Conservation (phyloP, 2,888 invertebrate genomes). For the Cryptus viduatorius region DNA sequence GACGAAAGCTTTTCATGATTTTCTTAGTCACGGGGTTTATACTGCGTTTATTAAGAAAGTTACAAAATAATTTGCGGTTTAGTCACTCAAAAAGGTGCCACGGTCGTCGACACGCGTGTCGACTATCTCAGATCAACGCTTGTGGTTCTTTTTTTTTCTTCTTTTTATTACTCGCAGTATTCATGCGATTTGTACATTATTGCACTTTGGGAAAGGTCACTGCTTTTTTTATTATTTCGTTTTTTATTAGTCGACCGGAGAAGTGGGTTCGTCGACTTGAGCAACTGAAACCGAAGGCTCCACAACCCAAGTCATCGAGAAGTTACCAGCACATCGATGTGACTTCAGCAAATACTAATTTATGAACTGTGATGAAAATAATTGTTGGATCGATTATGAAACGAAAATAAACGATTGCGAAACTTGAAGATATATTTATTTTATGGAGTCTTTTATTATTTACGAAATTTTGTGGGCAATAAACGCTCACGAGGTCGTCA, state of each 20-base stretch:
- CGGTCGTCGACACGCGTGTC: conserved; percentile 40
- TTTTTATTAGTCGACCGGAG: not conserved
- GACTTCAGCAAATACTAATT: no score
- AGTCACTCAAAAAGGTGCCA: conserved; percentile 48
- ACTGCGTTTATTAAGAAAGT: conserved; percentile 15
- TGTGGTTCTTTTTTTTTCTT: conserved; percentile 22
- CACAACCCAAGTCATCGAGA: no score
- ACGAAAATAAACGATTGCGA: no score
- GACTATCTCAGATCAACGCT: conserved; percentile 1
- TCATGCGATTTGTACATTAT: conserved; percentile 43
- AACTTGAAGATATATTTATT: no score
- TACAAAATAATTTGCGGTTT: conserved; percentile 59
- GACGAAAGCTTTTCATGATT: conserved; percentile 16
- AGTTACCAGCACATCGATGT: no score
- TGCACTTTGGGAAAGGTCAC: conserved; percentile 66
- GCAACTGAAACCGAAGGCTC: not conserved
- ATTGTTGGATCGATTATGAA: no score
- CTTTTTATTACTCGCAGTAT: conserved; percentile 42
- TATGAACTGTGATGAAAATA: no score
- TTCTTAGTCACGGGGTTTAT: not conserved
- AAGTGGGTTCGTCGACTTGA: not conserved
- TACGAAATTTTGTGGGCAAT: no score
- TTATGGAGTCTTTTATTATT: no score
- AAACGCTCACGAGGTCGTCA: no score
- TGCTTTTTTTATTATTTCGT: conserved; percentile 1